Evolutionary conservation across 2,888 invertebrate genomes (phyloP), one percentile per base, ranked within the genome.

Genomic region (Pterostichus madidus): DNA sequence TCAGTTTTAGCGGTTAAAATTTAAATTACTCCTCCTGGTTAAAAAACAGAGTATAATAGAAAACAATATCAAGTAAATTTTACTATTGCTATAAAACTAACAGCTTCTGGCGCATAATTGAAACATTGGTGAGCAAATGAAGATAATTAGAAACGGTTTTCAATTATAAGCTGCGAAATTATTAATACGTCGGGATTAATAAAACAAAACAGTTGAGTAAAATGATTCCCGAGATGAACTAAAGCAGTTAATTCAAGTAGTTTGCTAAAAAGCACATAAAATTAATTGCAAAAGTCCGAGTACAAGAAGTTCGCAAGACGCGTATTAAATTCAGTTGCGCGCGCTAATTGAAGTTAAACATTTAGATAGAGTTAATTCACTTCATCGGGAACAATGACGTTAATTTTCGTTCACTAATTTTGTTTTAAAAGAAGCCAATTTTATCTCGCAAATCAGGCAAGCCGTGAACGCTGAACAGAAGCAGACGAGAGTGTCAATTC

Each of bases 401-500:
- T 81, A 81, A 81, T 81, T 81, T 81, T 75, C 56, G 75, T 81
- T 81, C 56, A 75, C 44, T 81, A 81, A 81, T 81, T 81, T 44
- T 81, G 81, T 75, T 81, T 75, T 46, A 73, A 75, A 81, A 81
- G 81, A 80, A 80, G 80, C 80, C 71, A 80, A 80, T 80, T 80
- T 80, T 64, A 80, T 80, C 80, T 53, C 81, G 56, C 81, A 81
- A 81, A 81, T 81, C 81, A 81, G 81, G 56, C 71, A 35, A 17
- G 56, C 77, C 32, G 39, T 59, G 49, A 46, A 15, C 44, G 15
- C 71, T 13, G 44, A 31, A 11, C 78, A 17, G 15, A 24, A 24
- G 24, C 24, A 24, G 24, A 24, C 24, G 31, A 73, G 46, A 81
- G 68, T 73, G 81, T 81, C 73, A 81, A 75, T 81, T 81, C 81